Evolutionary conservation across 2,113 vertebrate genomes (phyloP), one percentile per base, ranked within the genome.

Genomic region (Ifrita kowaldi): DNA sequence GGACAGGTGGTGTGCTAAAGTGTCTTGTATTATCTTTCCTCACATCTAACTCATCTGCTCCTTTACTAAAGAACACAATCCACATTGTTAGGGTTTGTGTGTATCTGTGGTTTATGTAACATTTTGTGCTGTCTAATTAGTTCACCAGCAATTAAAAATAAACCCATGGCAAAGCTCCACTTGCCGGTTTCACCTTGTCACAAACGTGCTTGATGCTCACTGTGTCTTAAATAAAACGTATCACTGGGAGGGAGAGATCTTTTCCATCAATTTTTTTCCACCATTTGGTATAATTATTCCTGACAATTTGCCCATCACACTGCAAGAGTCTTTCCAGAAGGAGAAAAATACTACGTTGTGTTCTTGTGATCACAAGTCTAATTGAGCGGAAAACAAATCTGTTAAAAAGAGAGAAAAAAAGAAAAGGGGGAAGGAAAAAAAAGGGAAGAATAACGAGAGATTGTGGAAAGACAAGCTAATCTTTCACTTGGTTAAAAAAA

Each of bases 301-400:
- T 98, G 98, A 98, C 97, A 98, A 98, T 98, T 98, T 98, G 97
- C 97, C 97, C 97, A 97, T 98, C 97, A 97, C 93, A 95, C 82
- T 80, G 81, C 62, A 97, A 96, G 96, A 97, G 89, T 97, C 94
- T 97, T 96, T 98, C 97, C 98, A 98, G 98, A 98, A 97, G 97
- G 98, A 97, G 97, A 98, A 98, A 98, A 98, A 97, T 97, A 98
- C 97, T 97, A 97, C 97, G 97, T 97, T 95, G 97, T 96, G 96
- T 98, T 98, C 97, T 97, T 62, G 87, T 96, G 97, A 98, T 98
- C 97, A 97, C 98, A 98, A 98, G 97, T 98, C 97, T 98, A 98
- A 98, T 97, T 97, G 97, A 97, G 98, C 13, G 30, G 97, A 98
- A 98, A 98, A 98, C 98, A 98, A 98, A 98, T 96, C 96, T 98